These are phyloP conservation scores for Semicossyphus pulcher DNA, from an alignment of 2,113 vertebrate species.

Conservation along the genomic window DNA sequence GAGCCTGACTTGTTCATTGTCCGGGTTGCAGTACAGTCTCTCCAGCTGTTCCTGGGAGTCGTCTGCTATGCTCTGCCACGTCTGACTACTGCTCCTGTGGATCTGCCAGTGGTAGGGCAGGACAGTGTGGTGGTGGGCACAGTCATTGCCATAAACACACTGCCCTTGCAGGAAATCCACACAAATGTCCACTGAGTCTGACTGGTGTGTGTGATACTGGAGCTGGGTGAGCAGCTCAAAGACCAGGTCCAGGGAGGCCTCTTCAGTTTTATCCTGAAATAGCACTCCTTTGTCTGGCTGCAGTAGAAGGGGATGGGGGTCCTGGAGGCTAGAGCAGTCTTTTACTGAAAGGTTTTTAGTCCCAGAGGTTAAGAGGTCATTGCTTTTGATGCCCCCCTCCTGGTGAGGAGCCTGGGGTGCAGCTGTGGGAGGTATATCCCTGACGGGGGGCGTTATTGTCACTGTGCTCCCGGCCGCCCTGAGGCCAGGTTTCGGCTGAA, in stretches of 20 bases:
- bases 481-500: slow-evolving; percentile 76
- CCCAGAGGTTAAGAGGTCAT: slow-evolving; percentile 86
- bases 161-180: slow-evolving; percentile 95
- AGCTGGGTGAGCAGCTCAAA: slow-evolving; percentile 98
- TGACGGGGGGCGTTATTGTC: slow-evolving; percentile 60
- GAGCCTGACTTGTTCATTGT: slow-evolving; percentile 94
- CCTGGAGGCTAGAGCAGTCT: slow-evolving; percentile 76
- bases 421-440: slow-evolving; percentile 68
- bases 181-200: slow-evolving; percentile 92
- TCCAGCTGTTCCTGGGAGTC: slow-evolving; percentile 99
- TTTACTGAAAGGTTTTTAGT: slow-evolving; percentile 78
- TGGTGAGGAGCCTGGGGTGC: slow-evolving; percentile 79
- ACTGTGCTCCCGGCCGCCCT: slow-evolving; percentile 75
- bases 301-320: slow-evolving; percentile 65
- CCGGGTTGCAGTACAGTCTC: slow-evolving; percentile 98
- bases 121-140: slow-evolving; percentile 94
- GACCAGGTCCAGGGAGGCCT: slow-evolving; percentile 96
- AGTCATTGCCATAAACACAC: slow-evolving; percentile 94
- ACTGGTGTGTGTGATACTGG: slow-evolving; percentile 97
- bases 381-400: slow-evolving; percentile 85
- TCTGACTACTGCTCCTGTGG: slow-evolving; percentile 86
- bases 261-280: slow-evolving; percentile 97
- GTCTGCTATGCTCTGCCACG: slow-evolving; percentile 94
- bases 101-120: slow-evolving; percentile 98
- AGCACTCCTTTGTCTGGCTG: slow-evolving; percentile 84